Percentiles rank a stretch among this genome's conserved stretches.
Evolutionary conservation across 2,113 vertebrate species (phyloP).

Genomic region (Calidris pygmaea): DNA sequence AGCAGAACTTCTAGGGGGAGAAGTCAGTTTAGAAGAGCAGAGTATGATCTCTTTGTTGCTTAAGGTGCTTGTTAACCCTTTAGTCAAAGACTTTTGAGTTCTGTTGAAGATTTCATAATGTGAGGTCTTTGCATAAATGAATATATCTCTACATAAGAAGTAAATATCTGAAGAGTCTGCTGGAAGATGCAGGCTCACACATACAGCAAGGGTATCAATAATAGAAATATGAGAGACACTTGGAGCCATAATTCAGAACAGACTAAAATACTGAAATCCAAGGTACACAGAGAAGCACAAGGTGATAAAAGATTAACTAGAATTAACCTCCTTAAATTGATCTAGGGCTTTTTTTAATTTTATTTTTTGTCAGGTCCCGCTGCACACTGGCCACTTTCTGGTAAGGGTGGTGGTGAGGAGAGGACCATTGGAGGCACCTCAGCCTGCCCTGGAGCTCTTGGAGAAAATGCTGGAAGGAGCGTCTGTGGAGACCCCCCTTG

Average conservation of each 20-base stretch:
- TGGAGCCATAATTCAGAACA: not conserved
- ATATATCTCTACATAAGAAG: not conserved
- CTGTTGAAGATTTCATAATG: not conserved
- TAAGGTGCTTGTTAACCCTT: not conserved
- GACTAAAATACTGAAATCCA: not conserved
- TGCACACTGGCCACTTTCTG: not conserved
- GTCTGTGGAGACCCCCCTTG: accelerated
- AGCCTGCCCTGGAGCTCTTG: not conserved
- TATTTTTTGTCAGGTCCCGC: not conserved
- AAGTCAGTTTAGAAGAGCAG: not conserved
- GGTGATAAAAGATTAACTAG: not conserved
- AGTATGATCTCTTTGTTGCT: not conserved
- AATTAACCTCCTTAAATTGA: not conserved
- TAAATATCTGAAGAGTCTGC: not conserved
- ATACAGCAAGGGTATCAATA: accelerated
- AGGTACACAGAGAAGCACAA: accelerated
- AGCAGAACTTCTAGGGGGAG: not conserved
- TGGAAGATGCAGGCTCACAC: not conserved
- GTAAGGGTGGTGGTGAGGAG: not conserved
- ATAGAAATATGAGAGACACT: not conserved
- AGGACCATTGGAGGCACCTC: not conserved
- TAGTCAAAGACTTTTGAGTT: not conserved
- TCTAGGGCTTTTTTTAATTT: not conserved
- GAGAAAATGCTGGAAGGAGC: not conserved
- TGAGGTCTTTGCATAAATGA: not conserved